Evolutionary conservation across 1,140 invertebrate genomes (phyloP).

Genomic region (Helicoverpa zea): DNA sequence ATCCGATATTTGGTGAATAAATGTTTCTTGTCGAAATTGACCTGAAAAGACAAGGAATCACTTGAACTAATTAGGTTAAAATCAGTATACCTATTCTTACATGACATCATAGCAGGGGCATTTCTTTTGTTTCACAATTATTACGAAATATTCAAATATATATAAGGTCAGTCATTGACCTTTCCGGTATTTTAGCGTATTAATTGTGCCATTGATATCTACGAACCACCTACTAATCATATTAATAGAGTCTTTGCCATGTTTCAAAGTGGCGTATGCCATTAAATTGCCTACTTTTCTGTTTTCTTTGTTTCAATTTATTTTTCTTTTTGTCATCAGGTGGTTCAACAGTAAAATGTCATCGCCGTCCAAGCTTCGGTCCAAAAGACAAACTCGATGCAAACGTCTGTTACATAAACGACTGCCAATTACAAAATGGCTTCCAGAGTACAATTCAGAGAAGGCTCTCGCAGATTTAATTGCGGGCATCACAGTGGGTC

Average conservation of each 20-base stretch:
- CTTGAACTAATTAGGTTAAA: no score
- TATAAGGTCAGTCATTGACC: constrained; percentile 29
- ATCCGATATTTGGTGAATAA: not conserved
- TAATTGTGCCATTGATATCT: constrained; percentile 10
- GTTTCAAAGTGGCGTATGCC: not conserved
- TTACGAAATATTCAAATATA: constrained; percentile 10
- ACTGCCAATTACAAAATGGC: constrained; percentile 87
- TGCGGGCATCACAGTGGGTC: constrained; percentile 94
- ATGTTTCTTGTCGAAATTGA: not conserved
- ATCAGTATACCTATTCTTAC: no score
- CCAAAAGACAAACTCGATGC: constrained; percentile 74
- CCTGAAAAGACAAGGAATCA: not conserved
- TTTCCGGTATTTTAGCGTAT: not conserved
- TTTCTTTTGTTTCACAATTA: constrained; percentile 10
- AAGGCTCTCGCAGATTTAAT: constrained; percentile 92
- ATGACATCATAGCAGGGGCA: no score
- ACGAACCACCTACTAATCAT: not conserved
- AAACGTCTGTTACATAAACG: constrained; percentile 76
- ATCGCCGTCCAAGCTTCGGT: constrained; percentile 79
- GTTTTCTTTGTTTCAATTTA: not conserved
- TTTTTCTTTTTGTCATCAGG: constrained; percentile 60
- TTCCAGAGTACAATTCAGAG: constrained; percentile 90
- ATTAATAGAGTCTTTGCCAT: not conserved
- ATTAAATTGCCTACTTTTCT: not conserved
- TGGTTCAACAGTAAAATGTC: constrained; percentile 61